Base-by-base conservation (phyloP, 1,140 invertebrate genomes). In the Aleiodes sp. region DNA sequence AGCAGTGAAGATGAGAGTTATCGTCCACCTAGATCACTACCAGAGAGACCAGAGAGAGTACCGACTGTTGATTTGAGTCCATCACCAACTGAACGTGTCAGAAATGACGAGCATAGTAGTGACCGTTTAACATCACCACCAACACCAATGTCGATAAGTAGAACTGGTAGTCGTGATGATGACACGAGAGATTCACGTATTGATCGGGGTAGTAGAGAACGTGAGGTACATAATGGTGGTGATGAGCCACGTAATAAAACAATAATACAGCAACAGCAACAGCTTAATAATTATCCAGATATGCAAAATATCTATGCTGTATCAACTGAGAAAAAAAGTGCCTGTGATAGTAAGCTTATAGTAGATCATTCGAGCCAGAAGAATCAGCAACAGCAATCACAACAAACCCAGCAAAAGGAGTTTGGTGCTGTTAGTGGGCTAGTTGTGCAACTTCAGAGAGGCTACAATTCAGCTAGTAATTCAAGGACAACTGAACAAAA, bases 281-380 rank as follows among this genome's bases (percentile, higher is more conserved):
- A 74, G 76, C 70, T 80, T 68, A 86, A 85, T 72, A 81, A 85
- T 73, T 85, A 84, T 78, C 79, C 84, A 77, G 82, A 85, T 73
- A 76, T 84, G 80, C 81, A 85, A 75, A 85, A 83, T 70, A 76
- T 83, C 74, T 85, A 85, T 78, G 77, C 84, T 81, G 83, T 81
- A 78, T 83, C 84, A 84, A 85, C 80, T 84, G 84, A 86, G 76
- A 86, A 86, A 86, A 86, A 86, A 85, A 86, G 85, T 86, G 85
- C 85, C 85, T 86, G 85, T 86, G 85, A 86, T 86, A 86, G 83
- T 85, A 86, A 85, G 80, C 84, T 86, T 86, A 83, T 84, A 85
- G 80, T 86, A 83, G 84, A 86, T 81, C 84, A 85, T 84, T 84
- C 84, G 81, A 86, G 83, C 82, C 84, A 85, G 83, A 86, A 85